Evolutionary conservation across 2,797 vertebrate genomes (phyloP).

Genomic region (Picus viridis): DNA sequence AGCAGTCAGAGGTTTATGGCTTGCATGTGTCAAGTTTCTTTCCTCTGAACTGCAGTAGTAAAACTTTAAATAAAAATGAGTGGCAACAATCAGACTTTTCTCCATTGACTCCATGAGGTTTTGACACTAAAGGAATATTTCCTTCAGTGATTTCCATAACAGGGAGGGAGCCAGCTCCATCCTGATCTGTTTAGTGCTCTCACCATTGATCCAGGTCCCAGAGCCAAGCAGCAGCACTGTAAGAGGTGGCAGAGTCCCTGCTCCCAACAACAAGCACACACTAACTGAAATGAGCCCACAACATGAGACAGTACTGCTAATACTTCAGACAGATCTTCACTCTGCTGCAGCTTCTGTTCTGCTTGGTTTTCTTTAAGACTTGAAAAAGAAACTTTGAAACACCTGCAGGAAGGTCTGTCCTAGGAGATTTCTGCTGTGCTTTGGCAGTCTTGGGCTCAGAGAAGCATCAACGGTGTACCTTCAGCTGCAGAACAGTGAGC

Average conservation of each 20-base stretch:
- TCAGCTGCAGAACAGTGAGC: background rate
- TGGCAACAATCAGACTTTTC: background rate
- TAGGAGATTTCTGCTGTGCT: background rate
- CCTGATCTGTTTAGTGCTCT: background rate
- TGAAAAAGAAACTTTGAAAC: background rate
- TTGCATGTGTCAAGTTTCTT: background rate
- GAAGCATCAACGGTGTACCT: background rate
- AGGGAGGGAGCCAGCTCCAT: background rate
- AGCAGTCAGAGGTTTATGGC: background rate
- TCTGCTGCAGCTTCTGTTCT: background rate
- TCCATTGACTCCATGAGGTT: background rate
- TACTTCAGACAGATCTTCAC: background rate
- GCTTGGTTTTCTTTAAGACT: background rate
- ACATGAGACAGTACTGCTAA: background rate
- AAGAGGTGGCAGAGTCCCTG: background rate
- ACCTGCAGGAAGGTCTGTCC: background rate
- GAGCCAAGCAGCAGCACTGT: background rate
- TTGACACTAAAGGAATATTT: background rate
- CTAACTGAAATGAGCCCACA: background rate
- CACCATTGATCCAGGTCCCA: rapidly evolving
- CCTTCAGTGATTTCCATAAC: background rate
- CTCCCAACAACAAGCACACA: background rate
- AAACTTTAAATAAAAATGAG: background rate
- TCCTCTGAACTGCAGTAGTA: background rate
- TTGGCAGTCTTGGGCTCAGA: background rate